A percentile compares a stretch with the other conserved stretches of the same genome.
Conservation (phyloP, 2,797 vertebrate genomes). For the Peromyscus eremicus region DNA sequence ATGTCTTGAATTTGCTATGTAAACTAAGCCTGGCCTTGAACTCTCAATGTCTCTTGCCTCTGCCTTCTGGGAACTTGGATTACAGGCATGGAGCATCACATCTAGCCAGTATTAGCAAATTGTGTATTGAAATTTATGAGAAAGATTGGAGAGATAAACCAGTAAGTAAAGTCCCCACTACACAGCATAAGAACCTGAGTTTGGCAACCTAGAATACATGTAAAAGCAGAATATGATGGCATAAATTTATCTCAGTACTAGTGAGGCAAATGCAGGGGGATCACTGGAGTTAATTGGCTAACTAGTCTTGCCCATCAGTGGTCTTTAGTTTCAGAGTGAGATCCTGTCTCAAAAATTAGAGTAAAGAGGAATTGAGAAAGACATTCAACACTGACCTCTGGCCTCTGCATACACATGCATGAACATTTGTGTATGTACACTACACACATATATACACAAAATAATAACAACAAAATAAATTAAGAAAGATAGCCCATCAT, state of each 20-base stretch:
- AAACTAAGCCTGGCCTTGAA: neutral
- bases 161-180: no score
- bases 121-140: neutral
- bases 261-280: neutral
- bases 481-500: neutral
- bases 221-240: neutral
- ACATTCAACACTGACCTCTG: neutral
- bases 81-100: neutral
- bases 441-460: neutral
- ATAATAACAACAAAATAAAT: neutral
- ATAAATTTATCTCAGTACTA: neutral
- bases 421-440: neutral
- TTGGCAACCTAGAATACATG: neutral
- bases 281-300: neutral
- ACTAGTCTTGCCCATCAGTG: neutral
- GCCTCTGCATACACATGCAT: neutral
- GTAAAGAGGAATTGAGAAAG: neutral
- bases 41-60: neutral
- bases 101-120: neutral
- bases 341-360: neutral
- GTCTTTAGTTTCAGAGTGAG: neutral
- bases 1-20: neutral
- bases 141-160: neutral
- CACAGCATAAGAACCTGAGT: neutral
- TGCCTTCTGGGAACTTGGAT: neutral